Evolutionary conservation across 2,797 vertebrate genomes (phyloP), one percentile per base, ranked within the genome.

Genomic region (Glyptemys insculpta): DNA sequence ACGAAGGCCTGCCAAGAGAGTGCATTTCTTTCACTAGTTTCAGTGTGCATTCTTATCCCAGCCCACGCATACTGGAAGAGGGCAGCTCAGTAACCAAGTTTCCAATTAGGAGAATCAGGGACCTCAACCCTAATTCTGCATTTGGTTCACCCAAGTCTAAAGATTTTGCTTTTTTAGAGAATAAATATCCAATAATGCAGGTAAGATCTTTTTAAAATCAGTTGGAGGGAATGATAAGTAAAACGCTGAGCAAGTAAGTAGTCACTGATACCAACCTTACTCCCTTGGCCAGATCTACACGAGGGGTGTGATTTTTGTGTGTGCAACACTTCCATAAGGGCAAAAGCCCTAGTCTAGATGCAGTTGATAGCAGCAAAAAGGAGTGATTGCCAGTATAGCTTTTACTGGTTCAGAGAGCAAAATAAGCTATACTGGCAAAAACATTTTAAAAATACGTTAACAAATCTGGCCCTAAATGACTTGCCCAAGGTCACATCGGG

Each of bases 1-100:
- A 68, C 49, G 57, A 53, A 54, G 23, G 21, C 53, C 23, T 81
- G 23, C 14, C 78, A 53, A 47, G 37, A 65, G 29, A 37, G 57
- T 0, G 0, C 31, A 6, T 76, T 68, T 81, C 62, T 85, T 88
- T 59, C 81, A 59, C 0, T 0, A 1, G 18, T 37, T 80, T 59
- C 37, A 18, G 1, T 53, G 37, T 27, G 47, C 47, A 25, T 18
- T 62, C 47, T 53, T 47, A n/a, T 59, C 31, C 47, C 37, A 37
- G 7, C 9, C 74, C 41, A 81, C 37, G 54, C 37, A 79, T 25
- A 10, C 54, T 19, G 25, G 56, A 54, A 9, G 6, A 49, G 47
- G 47, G 27, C 76, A 50, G 44, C 7, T 79, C 47, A 49, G 23
- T 91, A n/a, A 86, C 27, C 68, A 81, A 44, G 53, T 85, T 62